Conservation (phyloP, 2,113 vertebrate species). For the Epinephelus fuscoguttatus region DNA sequence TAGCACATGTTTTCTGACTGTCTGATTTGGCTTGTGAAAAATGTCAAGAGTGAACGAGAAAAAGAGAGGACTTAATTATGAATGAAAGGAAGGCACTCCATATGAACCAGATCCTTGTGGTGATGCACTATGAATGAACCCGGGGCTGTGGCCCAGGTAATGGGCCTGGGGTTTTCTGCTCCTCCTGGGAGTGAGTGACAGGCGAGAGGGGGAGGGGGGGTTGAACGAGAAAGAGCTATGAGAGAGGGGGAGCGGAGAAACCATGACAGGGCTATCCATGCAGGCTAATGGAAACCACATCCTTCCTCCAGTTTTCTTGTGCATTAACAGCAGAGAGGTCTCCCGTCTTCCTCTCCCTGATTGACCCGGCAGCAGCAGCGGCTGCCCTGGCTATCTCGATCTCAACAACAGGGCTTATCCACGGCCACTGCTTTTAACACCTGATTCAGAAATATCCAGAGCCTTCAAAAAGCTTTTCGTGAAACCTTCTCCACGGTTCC, state of each 20-base stretch:
- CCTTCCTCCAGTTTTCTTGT: constrained; percentile 37
- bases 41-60: constrained; percentile 23
- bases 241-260: constrained; percentile 9
- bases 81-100: constrained; percentile 74
- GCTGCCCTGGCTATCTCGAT: constrained; percentile 26
- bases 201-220: not conserved
- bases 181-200: constrained; percentile 36
- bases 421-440: constrained; percentile 62
- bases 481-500: constrained; percentile 35
- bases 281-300: constrained; percentile 63
- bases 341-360: constrained; percentile 11
- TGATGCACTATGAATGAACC: constrained; percentile 71
- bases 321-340: constrained; percentile 44
- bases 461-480: constrained; percentile 48
- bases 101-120: constrained; percentile 67
- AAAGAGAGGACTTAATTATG: constrained; percentile 71
- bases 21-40: constrained; percentile 3
- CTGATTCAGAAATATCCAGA: constrained; percentile 58
- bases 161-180: constrained; percentile 47
- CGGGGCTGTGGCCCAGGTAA: constrained; percentile 58
- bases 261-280: constrained; percentile 30
- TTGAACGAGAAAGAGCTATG: not conserved
- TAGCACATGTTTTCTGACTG: not conserved
- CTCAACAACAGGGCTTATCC: constrained; percentile 8
- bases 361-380: not conserved